A percentile compares a stretch with the other conserved stretches of the same genome.
phyloP scores from a whole-genome alignment of 2,113 vertebrate species.

The Eonycteris spelaea region DNA sequence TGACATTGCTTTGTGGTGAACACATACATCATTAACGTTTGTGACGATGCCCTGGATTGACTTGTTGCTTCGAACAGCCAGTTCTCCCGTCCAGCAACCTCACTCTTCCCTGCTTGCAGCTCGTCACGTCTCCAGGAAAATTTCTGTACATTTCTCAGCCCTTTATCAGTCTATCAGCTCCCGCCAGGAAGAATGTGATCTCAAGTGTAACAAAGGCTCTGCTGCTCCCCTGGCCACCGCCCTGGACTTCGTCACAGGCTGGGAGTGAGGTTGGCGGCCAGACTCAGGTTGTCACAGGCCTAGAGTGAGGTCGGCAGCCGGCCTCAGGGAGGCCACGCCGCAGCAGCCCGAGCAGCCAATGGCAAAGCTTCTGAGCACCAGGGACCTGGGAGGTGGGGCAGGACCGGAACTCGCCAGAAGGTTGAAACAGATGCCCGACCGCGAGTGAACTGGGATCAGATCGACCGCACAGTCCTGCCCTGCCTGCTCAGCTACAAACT shows the following conservation, averaged over 20 bases:
- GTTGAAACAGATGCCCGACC: background rate
- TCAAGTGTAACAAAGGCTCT: background rate
- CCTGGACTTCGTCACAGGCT: too few relatives aligned
- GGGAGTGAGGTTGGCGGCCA: background rate
- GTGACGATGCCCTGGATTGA: background rate
- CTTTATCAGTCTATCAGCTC: background rate
- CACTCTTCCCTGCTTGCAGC: background rate
- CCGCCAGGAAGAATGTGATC: background rate
- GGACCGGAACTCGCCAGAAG: background rate
- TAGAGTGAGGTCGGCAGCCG: background rate
- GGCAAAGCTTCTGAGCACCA: background rate
- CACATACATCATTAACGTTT: too few relatives aligned
- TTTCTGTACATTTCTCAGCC: background rate
- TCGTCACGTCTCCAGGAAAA: background rate
- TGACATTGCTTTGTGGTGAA: background rate
- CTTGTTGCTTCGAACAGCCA: background rate
- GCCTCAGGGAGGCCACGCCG: rapidly evolving
- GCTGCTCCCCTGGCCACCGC: too few relatives aligned
- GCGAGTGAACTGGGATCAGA: background rate
- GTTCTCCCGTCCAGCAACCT: background rate
- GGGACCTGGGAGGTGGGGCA: background rate
- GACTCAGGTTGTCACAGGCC: too few relatives aligned
- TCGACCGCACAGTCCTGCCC: background rate
- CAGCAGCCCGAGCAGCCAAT: background rate
- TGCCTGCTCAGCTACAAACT: background rate